Percentiles rank a stretch among this genome's conserved stretches.
Conservation (phyloP, 1,140 invertebrate species). For the Heliconius eleuchia region DNA sequence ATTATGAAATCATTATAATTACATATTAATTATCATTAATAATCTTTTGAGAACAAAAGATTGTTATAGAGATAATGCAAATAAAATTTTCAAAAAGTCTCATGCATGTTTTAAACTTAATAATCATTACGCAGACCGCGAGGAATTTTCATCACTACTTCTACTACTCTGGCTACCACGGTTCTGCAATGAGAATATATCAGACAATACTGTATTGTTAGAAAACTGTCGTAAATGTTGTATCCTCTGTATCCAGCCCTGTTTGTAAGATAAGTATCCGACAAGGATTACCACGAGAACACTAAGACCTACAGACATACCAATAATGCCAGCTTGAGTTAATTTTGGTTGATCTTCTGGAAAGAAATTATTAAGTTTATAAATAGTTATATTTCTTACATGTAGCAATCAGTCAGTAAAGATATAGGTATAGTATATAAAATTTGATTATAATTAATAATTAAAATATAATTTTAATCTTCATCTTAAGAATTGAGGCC, state of each 20-base stretch:
- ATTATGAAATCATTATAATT: neutral
- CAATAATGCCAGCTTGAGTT: constrained; percentile 54
- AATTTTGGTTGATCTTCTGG: constrained; percentile 5
- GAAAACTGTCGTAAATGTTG: neutral
- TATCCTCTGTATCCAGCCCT: constrained; percentile 33
- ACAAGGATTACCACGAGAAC: constrained; percentile 43
- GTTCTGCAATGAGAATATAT: neutral
- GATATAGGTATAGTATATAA: no score
- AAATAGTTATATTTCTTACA: no score
- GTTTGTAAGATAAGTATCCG: constrained; percentile 50
- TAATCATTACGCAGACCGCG: neutral
- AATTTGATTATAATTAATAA: no score
- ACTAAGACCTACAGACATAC: constrained; percentile 50
- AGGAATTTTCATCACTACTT: neutral
- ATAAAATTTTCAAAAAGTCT: neutral
- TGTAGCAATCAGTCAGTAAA: no score
- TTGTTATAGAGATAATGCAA: no score
- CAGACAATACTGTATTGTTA: neutral
- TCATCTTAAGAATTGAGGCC: no score
- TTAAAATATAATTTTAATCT: no score
- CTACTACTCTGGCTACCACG: neutral
- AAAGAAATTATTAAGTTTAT: neutral
- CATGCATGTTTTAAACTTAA: neutral
- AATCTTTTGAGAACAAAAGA: no score
- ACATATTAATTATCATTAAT: no score